phyloP scores from a whole-genome alignment of 2,888 invertebrate genomes.

The Netelia inedita region DNA sequence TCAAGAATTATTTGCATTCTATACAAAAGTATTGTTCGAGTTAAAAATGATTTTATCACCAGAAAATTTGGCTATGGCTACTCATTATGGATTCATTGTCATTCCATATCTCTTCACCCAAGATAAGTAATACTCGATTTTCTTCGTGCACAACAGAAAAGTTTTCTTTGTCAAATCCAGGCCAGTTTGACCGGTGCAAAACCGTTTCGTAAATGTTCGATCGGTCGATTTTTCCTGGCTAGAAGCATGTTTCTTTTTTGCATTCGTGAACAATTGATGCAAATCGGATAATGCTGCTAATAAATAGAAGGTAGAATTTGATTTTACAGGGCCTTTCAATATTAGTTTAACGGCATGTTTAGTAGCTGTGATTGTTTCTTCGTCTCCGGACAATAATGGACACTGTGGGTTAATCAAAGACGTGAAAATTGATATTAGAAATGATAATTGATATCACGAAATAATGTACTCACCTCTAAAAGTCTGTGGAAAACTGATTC shows the following conservation, averaged over 20 bases:
- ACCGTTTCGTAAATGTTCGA: slow-evolving; percentile 86
- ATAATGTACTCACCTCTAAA: slow-evolving; percentile 84
- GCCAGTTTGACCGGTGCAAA: slow-evolving; percentile 85
- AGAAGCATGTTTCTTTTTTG: slow-evolving; percentile 79
- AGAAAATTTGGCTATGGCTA: too few species aligned
- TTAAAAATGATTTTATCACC: too few species aligned
- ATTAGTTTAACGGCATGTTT: slow-evolving; percentile 88
- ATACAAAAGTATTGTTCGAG: too few species aligned
- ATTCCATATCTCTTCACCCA: slow-evolving; percentile 86
- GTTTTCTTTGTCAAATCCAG: slow-evolving; percentile 86
- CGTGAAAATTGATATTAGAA: slow-evolving; percentile 22
- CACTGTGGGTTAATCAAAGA: slow-evolving; percentile 85
- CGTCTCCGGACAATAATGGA: slow-evolving; percentile 87
- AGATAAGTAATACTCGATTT: slow-evolving; percentile 91
- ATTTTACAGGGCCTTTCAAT: slow-evolving; percentile 87
- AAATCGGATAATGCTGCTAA: slow-evolving; percentile 90
- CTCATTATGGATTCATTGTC: slow-evolving; percentile 19
- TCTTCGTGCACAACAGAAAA: slow-evolving; percentile 88
- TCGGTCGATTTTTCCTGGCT: slow-evolving; percentile 69
- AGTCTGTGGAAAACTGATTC: slow-evolving; percentile 89
- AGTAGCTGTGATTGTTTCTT: slow-evolving; percentile 87
- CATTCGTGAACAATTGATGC: slow-evolving; percentile 86
- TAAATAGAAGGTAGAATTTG: slow-evolving; percentile 87
- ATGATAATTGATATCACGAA: not conserved
- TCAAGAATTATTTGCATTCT: too few species aligned